Evolutionary conservation across 2,888 invertebrate species (phyloP).

Genomic region (Zaprionus obscuricornis): DNA sequence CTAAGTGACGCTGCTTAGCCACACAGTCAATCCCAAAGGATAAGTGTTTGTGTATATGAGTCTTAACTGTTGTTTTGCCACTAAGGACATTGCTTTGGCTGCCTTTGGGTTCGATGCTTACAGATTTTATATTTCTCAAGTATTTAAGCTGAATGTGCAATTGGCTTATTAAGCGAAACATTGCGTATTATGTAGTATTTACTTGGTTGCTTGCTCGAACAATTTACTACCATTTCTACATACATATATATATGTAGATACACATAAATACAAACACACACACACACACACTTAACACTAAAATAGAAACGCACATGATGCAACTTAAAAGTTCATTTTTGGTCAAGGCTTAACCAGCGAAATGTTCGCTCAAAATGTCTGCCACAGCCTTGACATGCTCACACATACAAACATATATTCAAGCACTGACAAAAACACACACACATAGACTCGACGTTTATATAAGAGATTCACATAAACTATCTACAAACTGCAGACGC

Average conservation of each 20-base stretch:
- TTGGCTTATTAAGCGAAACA: conserved; percentile 59
- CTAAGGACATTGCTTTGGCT: conserved; percentile 27
- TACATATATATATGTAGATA: not conserved
- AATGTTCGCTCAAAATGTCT: conserved; percentile 27
- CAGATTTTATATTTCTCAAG: conserved; percentile 18
- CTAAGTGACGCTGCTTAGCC: conserved; percentile 42
- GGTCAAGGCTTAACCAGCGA: conserved; percentile 62
- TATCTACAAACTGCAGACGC: not conserved
- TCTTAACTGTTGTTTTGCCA: conserved; percentile 12
- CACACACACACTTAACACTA: not conserved
- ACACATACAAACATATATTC: conserved; percentile 1
- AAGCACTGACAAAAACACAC: conserved; percentile 7
- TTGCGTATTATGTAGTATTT: conserved; percentile 34
- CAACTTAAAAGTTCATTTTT: conserved; percentile 46
- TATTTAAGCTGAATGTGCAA: conserved; percentile 34
- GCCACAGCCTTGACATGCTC: conserved; percentile 57
- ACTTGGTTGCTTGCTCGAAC: conserved; percentile 29
- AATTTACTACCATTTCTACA: no score
- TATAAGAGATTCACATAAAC: no score
- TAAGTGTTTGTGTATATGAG: conserved; percentile 16
- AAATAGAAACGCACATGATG: conserved; percentile 39
- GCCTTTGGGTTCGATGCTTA: conserved; percentile 14
- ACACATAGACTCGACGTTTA: no score
- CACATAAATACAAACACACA: conserved; percentile 7
- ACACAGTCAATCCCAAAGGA: conserved; percentile 44